Evolutionary conservation across 1,140 invertebrate genomes (phyloP).

Genomic region (Coboldia fuscipes): DNA sequence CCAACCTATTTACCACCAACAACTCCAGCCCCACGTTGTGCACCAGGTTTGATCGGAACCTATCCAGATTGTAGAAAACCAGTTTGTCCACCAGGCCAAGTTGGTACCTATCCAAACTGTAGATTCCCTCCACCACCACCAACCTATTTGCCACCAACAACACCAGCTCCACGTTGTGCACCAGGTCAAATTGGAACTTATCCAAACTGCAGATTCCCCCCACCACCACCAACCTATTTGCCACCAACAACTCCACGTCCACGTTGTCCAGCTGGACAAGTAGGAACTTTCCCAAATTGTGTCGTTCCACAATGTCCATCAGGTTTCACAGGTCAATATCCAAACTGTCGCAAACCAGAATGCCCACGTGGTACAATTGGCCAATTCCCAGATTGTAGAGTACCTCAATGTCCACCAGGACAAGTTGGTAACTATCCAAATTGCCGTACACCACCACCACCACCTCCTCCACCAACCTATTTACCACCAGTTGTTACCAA

Average conservation of each 20-base stretch:
- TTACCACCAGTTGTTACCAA: slow-evolving; percentile 6
- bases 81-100: slow-evolving; percentile 8
- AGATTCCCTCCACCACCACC: slow-evolving; percentile 6
- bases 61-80: not conserved
- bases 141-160: slow-evolving; percentile 4
- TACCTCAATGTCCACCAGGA: not conserved
- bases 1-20: not conserved
- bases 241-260: not conserved
- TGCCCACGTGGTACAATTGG: not conserved
- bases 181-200: slow-evolving; percentile 1
- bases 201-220: slow-evolving; percentile 1
- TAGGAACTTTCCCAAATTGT: not conserved
- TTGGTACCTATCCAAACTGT: no score
- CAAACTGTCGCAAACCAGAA: not conserved
- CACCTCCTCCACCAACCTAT: slow-evolving; percentile 8
- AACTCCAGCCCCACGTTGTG: slow-evolving; percentile 1
- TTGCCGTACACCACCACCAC: slow-evolving; percentile 7
- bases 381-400: not conserved
- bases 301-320: not conserved
- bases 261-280: not conserved
- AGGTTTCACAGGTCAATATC: no score
- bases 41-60: no score
- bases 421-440: slow-evolving; percentile 5
- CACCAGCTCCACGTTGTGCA: slow-evolving; percentile 1
- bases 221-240: slow-evolving; percentile 1